Conservation (phyloP, 2,888 invertebrate species). For the Idaea dimidiata region DNA sequence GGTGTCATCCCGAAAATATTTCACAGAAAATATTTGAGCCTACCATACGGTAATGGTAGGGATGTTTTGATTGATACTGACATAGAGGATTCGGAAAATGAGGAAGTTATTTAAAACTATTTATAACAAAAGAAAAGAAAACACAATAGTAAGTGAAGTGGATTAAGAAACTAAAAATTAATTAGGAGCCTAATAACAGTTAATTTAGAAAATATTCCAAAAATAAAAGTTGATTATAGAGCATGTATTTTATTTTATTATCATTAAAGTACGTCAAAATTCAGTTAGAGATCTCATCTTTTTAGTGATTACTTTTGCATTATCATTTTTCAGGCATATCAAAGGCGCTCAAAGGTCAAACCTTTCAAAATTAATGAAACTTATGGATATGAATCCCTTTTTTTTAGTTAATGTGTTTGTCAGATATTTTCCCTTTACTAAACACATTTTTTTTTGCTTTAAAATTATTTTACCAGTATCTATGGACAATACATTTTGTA, state of each 20-base stretch:
- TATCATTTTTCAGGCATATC: too few species aligned
- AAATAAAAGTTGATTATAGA: not conserved
- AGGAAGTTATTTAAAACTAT: too few species aligned
- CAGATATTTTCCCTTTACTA: conserved; percentile 2
- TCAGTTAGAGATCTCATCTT: too few species aligned
- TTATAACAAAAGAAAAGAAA: conserved; percentile 5
- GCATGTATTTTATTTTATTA: not conserved
- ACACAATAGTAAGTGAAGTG: not conserved
- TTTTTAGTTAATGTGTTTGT: too few species aligned
- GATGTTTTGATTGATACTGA: conserved; percentile 13
- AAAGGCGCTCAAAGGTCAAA: too few species aligned
- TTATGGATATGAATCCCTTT: too few species aligned
- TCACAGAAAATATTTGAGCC: conserved; percentile 15
- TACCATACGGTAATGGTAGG: conserved; percentile 7
- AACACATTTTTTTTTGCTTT: conserved; percentile 2
- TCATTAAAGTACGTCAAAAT: not conserved
- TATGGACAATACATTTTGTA: conserved; percentile 1
- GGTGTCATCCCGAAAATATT: conserved; percentile 18
- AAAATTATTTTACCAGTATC: not conserved
- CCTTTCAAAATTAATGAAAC: too few species aligned
- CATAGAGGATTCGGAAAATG: conserved; percentile 8
- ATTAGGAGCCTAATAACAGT: not conserved
- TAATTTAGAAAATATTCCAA: not conserved
- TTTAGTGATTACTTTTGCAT: too few species aligned
- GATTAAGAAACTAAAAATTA: not conserved